Base-by-base conservation (phyloP, 2,888 invertebrate genomes). In the Rhingia rostrata region DNA sequence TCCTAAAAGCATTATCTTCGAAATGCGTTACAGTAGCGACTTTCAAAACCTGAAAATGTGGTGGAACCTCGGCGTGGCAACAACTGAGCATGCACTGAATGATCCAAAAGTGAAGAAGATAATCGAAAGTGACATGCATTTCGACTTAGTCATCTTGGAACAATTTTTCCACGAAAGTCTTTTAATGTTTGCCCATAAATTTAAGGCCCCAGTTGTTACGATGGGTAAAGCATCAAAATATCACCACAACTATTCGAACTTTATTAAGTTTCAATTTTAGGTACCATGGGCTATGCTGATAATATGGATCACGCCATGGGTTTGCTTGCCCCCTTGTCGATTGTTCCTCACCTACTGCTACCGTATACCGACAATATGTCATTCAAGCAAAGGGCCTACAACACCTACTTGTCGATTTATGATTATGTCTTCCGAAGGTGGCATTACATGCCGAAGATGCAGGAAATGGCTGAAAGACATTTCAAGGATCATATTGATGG, bases 161-260 rank as follows among this genome's bases (percentile, higher is more conserved):
- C 91, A 92, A 66, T 92, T 92, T 86, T 91, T 92, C 64, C 91
- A 91, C 75, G 92, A 92, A 83, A 92, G 92, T 6, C 90, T 92
- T 67, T 88, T 92, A 2, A 91, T 92, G 88, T 90, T 92, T 74
- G 91, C 90, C 4, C 89, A 90, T 58, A 91, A 92, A 86, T 91
- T 91, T 74, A 89, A 90, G 9, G 91, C 91, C 35, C 92, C 92
- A 0, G 87, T 92, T 10, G 89, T 92, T 0, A 90, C 92, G 0
- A 88, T 91, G 51, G 87, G 87, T 86, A 85, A 35, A 12, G 7
- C 5, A 3, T 30, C n/a, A 49, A 45, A 47, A 30, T 56, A 39
- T 33, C n/a, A 41, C 49, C 0, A 12, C 6, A 41, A 7, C 22
- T 22, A n/a, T n/a, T 14, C 32, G 4, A 10, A 37, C 10, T 43